Base-by-base conservation (phyloP, 2,113 vertebrate genomes). In the Macheiramphus alcinus region DNA sequence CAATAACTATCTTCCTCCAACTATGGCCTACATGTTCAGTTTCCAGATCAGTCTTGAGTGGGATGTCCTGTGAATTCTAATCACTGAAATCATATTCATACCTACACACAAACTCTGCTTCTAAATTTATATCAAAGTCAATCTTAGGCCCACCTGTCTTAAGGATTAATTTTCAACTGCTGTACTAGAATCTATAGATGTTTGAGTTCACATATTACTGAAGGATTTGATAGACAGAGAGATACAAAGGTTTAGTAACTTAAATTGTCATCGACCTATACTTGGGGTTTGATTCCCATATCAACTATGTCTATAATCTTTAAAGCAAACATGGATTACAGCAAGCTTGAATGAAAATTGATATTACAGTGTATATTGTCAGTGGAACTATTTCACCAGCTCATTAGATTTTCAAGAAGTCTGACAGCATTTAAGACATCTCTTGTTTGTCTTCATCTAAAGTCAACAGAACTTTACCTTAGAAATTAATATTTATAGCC, bases 291-390 rank as follows among this genome's bases (percentile, higher is more conserved):
- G 91, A 97, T 95, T 97, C 82, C 79, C 87, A 88, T 55, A 79
- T 92, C 90, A 96, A 55, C 72, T 62, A 68, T n/a, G 73, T 88
- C 83, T 95, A 72, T 97, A 97, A 96, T 96, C 97, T 93, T 94
- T 81, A 96, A 93, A 95, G 81, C 92, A 98, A 97, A 97, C 72
- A 97, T 40, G 79, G 90, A 96, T 94, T 97, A 92, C 34, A 74
- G 29, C 34, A 89, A 94, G 59, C 70, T 88, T 79, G 59, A 95
- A 86, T 84, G 65, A 95, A 97, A 97, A 95, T 91, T 94, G 80
- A 88, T 95, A 92, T 84, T 93, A 45, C 65, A 67, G 38, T 53
- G 34, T 88, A 73, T 84, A 79, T 93, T 85, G 65, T 86, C 90
- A 88, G 65, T 53, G 42, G 74, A 97, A 93, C 29, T 88, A 78